These are phyloP conservation scores for Hycleus phaleratus DNA, from an alignment of 1,140 invertebrate species.

Conservation along the genomic window DNA sequence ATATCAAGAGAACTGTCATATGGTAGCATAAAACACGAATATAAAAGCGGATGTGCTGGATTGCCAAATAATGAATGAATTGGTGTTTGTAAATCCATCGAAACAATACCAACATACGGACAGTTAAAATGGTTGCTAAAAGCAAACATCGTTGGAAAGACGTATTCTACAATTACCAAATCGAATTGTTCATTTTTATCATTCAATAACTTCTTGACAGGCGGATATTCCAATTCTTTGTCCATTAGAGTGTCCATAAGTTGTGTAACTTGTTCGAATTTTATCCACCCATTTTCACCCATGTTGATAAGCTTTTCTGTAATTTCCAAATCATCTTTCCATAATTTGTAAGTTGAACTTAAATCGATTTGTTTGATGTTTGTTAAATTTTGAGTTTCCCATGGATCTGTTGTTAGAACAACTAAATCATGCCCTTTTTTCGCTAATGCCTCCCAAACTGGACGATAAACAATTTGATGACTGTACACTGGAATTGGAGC, in stretches of 20 bases:
- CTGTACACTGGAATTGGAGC: conserved; percentile 40
- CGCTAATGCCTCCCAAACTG: conserved; percentile 30
- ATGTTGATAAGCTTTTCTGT: neutral
- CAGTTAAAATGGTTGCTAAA: conserved; percentile 33
- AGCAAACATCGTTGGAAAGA: conserved; percentile 26
- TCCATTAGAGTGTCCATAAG: conserved; percentile 2
- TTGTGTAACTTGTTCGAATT: neutral
- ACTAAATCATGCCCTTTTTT: conserved; percentile 43
- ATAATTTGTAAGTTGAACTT: conserved; percentile 6
- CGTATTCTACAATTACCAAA: conserved; percentile 34
- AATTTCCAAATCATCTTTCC: conserved; percentile 3
- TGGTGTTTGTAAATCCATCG: conserved; percentile 22
- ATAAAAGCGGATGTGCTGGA: conserved; percentile 32
- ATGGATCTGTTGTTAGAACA: conserved; percentile 37
- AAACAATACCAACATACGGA: conserved; percentile 32
- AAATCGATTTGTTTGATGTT: conserved; percentile 17
- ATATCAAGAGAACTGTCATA: conserved; percentile 13
- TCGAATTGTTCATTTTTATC: conserved; percentile 37
- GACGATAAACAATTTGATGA: conserved; percentile 40
- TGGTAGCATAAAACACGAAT: conserved; percentile 26
- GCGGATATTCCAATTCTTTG: conserved; percentile 21
- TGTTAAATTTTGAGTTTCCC: conserved; percentile 24
- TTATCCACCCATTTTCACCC: neutral
- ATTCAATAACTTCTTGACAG: conserved; percentile 32
- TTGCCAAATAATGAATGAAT: conserved; percentile 32